Evolutionary conservation across 2,888 invertebrate species (phyloP), one percentile per base, ranked within the genome.

Genomic region (Dicyrtoma fusca): DNA sequence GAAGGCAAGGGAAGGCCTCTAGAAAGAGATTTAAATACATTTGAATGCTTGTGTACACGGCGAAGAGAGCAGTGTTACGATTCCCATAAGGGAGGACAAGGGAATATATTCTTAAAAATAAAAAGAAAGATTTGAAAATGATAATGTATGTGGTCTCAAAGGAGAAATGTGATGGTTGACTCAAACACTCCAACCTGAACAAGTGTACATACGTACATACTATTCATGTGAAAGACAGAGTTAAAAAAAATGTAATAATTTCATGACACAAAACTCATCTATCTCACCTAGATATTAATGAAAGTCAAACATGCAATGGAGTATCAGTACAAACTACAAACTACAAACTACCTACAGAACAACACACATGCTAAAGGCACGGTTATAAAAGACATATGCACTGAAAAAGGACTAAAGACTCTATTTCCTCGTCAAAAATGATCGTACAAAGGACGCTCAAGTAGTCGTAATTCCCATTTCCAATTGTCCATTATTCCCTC

Each of bases 201-300:
- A 34, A 8, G 34, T 34, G n/a, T n/a, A n/a, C n/a, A n/a, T n/a
- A n/a, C 45, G 45, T 45, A 45, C 13, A 45, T 45, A 3, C 49
- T 49, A n/a, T 49, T n/a, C 19, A 49, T 49, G 49, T 49, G 49
- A 17, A 49, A 49, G 19, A 49, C n/a, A 4, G 5, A 49, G 5
- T 17, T 17, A 6, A 25, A 57, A 57, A 57, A 57, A 57, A 57
- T 23, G n/a, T 61, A 44, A 61, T 61, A 44, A 42, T 47, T 63
- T 23, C 63, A 14, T 47, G 47, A 42, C 63, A 63, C 25, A 17
- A 49, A 49, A 49, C 49, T 64, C 64, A 64, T 64, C 64, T 51
- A 49, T 51, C 64, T 64, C 64, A 64, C 64, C 49, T 51, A 23
- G 49, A 51, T 49, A 64, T 64, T 64, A 64, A 64, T 64, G 47